Evolutionary conservation across 2,888 invertebrate genomes (phyloP), one percentile per base, ranked within the genome.

Genomic region (Germaria angustata): DNA sequence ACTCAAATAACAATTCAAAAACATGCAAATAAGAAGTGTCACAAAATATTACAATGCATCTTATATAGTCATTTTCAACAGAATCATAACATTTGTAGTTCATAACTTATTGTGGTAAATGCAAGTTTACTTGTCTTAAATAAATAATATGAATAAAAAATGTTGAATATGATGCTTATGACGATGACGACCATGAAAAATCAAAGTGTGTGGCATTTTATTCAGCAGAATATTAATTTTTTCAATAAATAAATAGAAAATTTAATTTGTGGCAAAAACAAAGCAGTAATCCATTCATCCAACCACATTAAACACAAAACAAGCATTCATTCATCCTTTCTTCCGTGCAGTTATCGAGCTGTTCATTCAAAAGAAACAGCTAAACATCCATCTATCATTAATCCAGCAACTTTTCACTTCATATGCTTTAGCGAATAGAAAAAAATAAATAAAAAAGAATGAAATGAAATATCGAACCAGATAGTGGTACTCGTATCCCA

Each of bases 211-310:
- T 59, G 59, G 11, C 17, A 57, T 72, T 57, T 65, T 57, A 72
- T 57, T 65, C 57, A 34, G 24, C 32, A 49, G 63, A 65, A 73
- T 77, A 77, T 68, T 73, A 32, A 81, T 68, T 59, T 68, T 49
- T n/a, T n/a, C n/a, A 36, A 55, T 61, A 72, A 80, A 80, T 44
- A 84, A 85, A 82, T 78, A 83, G 79, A 75, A 79, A 81, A 85
- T 85, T 85, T 81, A 84, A 85, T 85, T 85, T 85, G 81, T 83
- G 84, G 82, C 82, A 84, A 84, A 85, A 73, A 73, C 79, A 84
- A 85, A 84, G 76, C 82, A 79, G 84, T 85, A 86, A 86, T 85
- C 85, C 84, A 85, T 86, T 83, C 84, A 85, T 86, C 20, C 73
- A 72, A 44, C 49, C 72, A 63, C 6, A 36, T 28, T 65, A 39